phyloP scores from a whole-genome alignment of 2,888 invertebrate species.

The Smittia aterrima region DNA sequence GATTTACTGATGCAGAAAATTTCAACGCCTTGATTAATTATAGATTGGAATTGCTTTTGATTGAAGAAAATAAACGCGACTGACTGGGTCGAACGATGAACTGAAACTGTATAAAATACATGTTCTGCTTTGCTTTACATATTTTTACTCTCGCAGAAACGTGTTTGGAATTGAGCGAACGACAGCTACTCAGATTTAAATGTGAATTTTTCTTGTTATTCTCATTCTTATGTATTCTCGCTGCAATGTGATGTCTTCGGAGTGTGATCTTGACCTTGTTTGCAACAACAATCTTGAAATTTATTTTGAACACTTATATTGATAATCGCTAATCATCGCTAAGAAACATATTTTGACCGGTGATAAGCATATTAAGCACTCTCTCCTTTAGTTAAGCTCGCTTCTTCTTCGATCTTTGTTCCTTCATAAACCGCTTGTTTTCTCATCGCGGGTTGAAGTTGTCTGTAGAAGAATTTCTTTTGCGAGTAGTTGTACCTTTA shows the following conservation, averaged over 20 bases:
- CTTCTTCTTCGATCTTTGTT: slow-evolving; percentile 55
- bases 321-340: too few species aligned
- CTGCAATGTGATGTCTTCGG: too few species aligned
- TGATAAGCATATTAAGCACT: background rate
- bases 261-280: too few species aligned
- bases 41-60: background rate
- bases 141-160: background rate
- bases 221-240: too few species aligned
- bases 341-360: too few species aligned
- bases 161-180: background rate
- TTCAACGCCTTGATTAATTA: too few species aligned
- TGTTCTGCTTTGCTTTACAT: too few species aligned
- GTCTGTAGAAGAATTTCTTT: slow-evolving; percentile 63
- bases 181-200: background rate
- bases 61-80: background rate
- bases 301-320: too few species aligned
- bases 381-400: slow-evolving; percentile 42
- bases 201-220: background rate
- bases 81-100: background rate
- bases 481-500: slow-evolving; percentile 66
- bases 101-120: background rate
- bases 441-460: slow-evolving; percentile 62
- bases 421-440: slow-evolving; percentile 64
- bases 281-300: too few species aligned
- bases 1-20: too few species aligned